A percentile compares a stretch with the other conserved stretches of the same genome.
Evolutionary conservation across 2,797 vertebrate species (phyloP).

Genomic region (Ctenopoma multispine): DNA sequence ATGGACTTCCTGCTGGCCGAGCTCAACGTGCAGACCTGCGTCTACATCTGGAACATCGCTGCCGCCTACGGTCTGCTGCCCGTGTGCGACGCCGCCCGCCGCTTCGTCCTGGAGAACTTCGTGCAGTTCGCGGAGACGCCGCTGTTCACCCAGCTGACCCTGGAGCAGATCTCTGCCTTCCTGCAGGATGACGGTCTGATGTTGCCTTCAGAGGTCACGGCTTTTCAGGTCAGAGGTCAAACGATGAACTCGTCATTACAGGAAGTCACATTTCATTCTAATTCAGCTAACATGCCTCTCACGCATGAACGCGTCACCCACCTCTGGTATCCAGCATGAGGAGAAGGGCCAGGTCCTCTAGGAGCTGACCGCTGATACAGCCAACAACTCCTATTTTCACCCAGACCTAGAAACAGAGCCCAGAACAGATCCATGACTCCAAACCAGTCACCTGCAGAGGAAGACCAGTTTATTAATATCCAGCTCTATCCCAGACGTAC

Average conservation of each 20-base stretch:
- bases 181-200: constrained; percentile 86
- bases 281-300: not conserved
- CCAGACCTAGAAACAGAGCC: constrained; percentile 64
- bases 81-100: constrained; percentile 80
- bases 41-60: constrained; percentile 89
- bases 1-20: constrained; percentile 87
- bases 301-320: accelerated
- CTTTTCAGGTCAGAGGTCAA: constrained; percentile 85
- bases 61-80: constrained; percentile 82
- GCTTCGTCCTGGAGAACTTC: constrained; percentile 88
- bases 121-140: constrained; percentile 85
- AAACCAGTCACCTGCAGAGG: constrained; percentile 29
- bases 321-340: not conserved
- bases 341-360: constrained; percentile 13
- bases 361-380: constrained; percentile 3
- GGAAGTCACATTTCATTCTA: not conserved
- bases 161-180: constrained; percentile 87
- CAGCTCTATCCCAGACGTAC: constrained; percentile 7
- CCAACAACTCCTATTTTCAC: constrained; percentile 65
- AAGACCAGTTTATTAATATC: constrained; percentile 56
- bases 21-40: constrained; percentile 87
- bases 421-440: constrained; percentile 18
- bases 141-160: constrained; percentile 88
- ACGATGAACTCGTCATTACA: not conserved
- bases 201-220: constrained; percentile 84